Base-by-base conservation (phyloP, 2,888 invertebrate species). In the Rotaria macrura region DNA sequence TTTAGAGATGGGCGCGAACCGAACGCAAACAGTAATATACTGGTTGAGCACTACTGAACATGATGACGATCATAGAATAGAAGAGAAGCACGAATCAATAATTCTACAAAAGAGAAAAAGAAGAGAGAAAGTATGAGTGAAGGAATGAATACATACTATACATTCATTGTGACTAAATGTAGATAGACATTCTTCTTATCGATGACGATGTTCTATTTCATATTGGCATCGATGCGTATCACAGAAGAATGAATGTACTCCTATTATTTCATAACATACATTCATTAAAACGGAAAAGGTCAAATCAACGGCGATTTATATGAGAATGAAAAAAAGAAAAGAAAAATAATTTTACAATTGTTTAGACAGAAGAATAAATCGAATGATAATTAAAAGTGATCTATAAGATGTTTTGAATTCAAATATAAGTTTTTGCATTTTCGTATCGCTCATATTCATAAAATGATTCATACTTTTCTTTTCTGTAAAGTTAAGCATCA, bases 131-230 rank as follows among this genome's bases (percentile, higher is more conserved):
- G 65, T 65, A 65, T 34, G 34, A 29, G 3, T 20, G 20, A 65
- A 65, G n/a, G 65, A 65, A 29, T 65, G 34, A 65, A 29, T 20
- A 17, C 65, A 34, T 65, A 65, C 57, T 57, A 57, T 10, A 57
- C n/a, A 57, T 57, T 14, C 20, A 65, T 38, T 6, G 34, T 65
- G 17, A 38, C 20, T 65, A 3, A 20, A 65, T 65, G 65, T 34
- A 65, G 65, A 65, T 17, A 65, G 65, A 34, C 65, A 65, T 65
- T 65, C 34, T 65, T 65, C 65, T 65, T 65, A 65, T 65, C 65
- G 65, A 65, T 65, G 65, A 20, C 65, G 29, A 34, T 20, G 65
- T 12, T 65, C 65, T 65, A 65, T 65, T 65, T 65, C 38, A 20
- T 65, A 34, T 34, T 65, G 20, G 65, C 65, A 65, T 65, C 34